These are phyloP conservation scores for Tiphia femorata DNA, from an alignment of 2,888 invertebrate species.

Conservation along the genomic window DNA sequence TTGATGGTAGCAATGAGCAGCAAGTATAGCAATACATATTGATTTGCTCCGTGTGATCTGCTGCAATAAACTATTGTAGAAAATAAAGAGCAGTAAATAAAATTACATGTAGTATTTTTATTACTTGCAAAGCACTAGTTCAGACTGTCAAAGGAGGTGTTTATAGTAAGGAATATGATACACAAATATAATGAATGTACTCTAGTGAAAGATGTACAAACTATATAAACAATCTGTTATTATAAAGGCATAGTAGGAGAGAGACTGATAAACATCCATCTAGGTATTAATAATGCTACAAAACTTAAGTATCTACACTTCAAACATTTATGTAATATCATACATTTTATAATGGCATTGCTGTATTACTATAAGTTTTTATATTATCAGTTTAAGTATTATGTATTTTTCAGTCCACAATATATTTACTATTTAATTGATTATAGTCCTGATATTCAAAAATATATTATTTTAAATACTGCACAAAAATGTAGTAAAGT, in stretches of 20 bases:
- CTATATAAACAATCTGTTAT: conserved; percentile 7
- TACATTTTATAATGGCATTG: conserved; percentile 3
- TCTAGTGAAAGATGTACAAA: conserved; percentile 19
- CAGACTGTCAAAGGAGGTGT: conserved; percentile 8
- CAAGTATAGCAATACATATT: neutral
- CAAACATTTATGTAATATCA: conserved; percentile 11
- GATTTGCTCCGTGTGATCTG: no score
- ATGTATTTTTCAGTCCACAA: neutral
- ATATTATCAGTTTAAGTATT: conserved; percentile 14
- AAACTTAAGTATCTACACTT: conserved; percentile 11
- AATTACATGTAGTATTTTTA: neutral
- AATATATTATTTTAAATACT: no score
- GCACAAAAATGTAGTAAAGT: neutral
- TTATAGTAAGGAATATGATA: neutral
- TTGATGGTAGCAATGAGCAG: neutral
- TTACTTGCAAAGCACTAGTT: conserved; percentile 22
- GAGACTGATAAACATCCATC: conserved; percentile 46
- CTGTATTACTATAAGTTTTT: conserved; percentile 20
- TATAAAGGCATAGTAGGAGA: conserved; percentile 10
- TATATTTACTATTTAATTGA: no score
- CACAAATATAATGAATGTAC: conserved; percentile 2
- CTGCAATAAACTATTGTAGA: no score
- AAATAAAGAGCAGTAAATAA: no score
- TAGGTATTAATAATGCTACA: conserved; percentile 27
- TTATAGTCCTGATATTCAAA: no score